Base-by-base conservation (phyloP, 2,797 vertebrate genomes). In the Malacoctenus gilli region DNA sequence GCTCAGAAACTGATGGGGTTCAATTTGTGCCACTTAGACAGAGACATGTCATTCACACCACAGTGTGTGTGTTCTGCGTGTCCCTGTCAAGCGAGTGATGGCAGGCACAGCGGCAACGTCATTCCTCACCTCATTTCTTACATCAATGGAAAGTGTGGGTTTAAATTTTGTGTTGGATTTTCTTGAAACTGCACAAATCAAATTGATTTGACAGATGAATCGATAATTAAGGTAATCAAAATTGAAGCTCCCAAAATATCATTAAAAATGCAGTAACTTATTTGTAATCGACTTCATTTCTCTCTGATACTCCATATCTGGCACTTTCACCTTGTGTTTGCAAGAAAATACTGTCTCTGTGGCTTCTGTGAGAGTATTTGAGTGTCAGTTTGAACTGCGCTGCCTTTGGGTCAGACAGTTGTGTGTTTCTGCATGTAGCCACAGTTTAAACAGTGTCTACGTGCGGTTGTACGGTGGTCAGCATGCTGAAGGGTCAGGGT, bases 1-100 rank as follows among this genome's bases (percentile, higher is more conserved):
- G 52, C 62, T 54, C 19, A 32, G 76, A 72, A 64, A 72, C 22
- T 25, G 39, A 58, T 21, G 36, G 28, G 41, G 42, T 71, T 77
- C 59, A 61, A 52, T 77, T 59, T 75, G 62, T 60, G 43, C 50
- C 21, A 59, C 61, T 61, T 54, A 42, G 52, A 75, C 49, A 23
- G 63, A 41, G 55, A 77, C 57, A 43, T 73, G 73, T 80, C 63
- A 74, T 67, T 65, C 62, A 62, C 83, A 80, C 66, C 39, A 39
- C 30, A 15, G 13, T 43, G 51, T 52, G 51, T 52, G 23, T 42
- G 44, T 16, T 38, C 32, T 54, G 51, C 38, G 37, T 53, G 62
- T 63, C 43, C 37, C 20, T 21, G 55, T 59, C 51, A 22, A 46
- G 15, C 5, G 5, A 47, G 51, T 30, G 59, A 37, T 59, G 49